phyloP scores from a whole-genome alignment of 2,113 vertebrate species.

The Menura novaehollandiae region DNA sequence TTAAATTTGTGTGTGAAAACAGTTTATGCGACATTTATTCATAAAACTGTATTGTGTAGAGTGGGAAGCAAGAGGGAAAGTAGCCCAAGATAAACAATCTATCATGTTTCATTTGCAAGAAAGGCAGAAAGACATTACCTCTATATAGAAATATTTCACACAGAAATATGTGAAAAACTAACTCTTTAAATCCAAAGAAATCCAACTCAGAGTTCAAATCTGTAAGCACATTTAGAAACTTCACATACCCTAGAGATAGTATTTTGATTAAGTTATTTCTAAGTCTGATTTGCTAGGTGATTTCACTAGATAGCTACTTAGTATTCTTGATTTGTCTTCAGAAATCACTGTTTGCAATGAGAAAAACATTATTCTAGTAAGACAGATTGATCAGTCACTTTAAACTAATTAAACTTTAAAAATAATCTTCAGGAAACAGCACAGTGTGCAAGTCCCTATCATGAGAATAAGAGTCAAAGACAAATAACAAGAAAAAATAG shows the following conservation, averaged over 20 bases:
- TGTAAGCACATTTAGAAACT: not conserved
- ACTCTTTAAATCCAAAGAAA: not conserved
- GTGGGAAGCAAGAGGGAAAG: not conserved
- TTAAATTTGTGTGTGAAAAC: not conserved
- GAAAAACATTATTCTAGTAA: not conserved
- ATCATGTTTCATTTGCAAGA: not conserved
- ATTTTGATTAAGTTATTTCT: not conserved
- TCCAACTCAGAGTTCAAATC: not conserved
- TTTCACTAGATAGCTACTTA: not conserved
- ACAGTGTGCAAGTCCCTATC: not conserved
- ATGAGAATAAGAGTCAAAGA: not conserved
- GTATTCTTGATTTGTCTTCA: not conserved
- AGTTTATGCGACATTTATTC: not conserved
- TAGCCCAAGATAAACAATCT: not conserved
- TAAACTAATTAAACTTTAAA: not conserved
- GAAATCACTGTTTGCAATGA: not conserved
- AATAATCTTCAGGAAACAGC: not conserved
- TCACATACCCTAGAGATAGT: fast-evolving
- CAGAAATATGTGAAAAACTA: not conserved
- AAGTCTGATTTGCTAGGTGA: not conserved
- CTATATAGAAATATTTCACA: not conserved
- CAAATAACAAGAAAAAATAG: not conserved
- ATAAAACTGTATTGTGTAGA: not conserved
- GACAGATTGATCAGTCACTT: not conserved
- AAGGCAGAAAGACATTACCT: not conserved